These are phyloP conservation scores for Drosophila paulistorum DNA, from an alignment of 1,140 invertebrate genomes.

Conservation along the genomic window DNA sequence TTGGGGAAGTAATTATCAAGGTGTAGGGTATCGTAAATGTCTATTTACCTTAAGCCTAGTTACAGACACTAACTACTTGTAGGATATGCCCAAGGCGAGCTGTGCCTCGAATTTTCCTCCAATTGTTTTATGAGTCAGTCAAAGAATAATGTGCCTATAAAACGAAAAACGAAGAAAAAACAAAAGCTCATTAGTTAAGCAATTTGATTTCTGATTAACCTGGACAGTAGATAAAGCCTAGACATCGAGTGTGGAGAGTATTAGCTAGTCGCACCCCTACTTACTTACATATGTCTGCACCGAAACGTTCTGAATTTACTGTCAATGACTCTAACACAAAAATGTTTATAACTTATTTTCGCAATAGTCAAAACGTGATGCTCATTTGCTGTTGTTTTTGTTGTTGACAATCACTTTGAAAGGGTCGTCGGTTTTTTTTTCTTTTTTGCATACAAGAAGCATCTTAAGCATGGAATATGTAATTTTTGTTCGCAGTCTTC, in stretches of 20 bases:
- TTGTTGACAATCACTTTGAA: conserved; percentile 66
- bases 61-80: background rate
- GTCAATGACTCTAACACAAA: conserved; percentile 48
- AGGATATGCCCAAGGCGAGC: background rate
- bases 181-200: conserved; percentile 8
- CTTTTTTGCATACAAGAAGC: background rate
- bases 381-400: background rate
- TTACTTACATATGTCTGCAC: no score
- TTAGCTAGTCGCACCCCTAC: background rate
- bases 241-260: conserved; percentile 7
- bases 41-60: background rate
- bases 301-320: conserved; percentile 35
- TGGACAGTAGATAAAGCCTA: background rate
- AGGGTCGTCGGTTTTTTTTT: conserved; percentile 53
- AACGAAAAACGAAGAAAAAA: background rate
- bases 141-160: conserved; percentile 3
- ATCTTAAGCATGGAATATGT: conserved; percentile 59
- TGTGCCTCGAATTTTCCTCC: background rate
- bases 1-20: no score
- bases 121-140: conserved; percentile 8
- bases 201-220: conserved; percentile 2
- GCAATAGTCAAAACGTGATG: conserved; percentile 63
- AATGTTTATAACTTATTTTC: conserved; percentile 63
- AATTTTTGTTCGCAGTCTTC: conserved; percentile 44
- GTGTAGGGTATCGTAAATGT: no score